Conservation (phyloP, 2,888 invertebrate species). For the Sesia bembeciformis region DNA sequence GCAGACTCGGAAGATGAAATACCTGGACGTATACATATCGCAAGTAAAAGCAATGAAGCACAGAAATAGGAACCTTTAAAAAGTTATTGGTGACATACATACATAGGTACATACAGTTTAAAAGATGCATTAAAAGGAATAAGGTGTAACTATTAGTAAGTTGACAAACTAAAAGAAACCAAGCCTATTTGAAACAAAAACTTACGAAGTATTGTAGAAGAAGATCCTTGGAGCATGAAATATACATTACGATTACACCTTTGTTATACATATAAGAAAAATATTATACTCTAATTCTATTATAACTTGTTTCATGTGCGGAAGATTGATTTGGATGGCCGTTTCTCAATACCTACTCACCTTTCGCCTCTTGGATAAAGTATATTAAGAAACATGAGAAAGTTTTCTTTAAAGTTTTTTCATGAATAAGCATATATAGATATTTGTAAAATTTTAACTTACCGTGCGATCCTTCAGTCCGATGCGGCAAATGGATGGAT, state of each 20-base stretch:
- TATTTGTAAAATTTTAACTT: slow-evolving; percentile 20
- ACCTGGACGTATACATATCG: no score
- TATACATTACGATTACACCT: slow-evolving; percentile 15
- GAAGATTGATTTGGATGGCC: no score
- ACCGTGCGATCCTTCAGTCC: slow-evolving; percentile 53
- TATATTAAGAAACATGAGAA: background rate
- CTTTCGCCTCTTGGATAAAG: background rate
- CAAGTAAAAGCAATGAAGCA: no score
- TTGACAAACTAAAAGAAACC: no score
- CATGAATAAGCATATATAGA: no score
- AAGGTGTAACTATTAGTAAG: no score
- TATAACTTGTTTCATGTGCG: background rate
- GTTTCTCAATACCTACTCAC: background rate
- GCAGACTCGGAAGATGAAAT: no score
- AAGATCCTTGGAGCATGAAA: slow-evolving; percentile 65
- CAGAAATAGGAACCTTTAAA: no score
- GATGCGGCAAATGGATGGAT: slow-evolving; percentile 14
- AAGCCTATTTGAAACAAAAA: slow-evolving; percentile 4
- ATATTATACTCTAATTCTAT: background rate
- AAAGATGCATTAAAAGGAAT: no score
- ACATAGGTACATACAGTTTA: no score
- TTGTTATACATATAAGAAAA: background rate
- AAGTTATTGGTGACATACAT: no score
- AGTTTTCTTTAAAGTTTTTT: background rate
- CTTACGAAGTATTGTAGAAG: slow-evolving; percentile 53